Percentiles rank a stretch among this genome's conserved stretches.
These are phyloP conservation scores for Adelognathus sp. DNA, from an alignment of 2,888 invertebrate genomes.

Conservation along the genomic window DNA sequence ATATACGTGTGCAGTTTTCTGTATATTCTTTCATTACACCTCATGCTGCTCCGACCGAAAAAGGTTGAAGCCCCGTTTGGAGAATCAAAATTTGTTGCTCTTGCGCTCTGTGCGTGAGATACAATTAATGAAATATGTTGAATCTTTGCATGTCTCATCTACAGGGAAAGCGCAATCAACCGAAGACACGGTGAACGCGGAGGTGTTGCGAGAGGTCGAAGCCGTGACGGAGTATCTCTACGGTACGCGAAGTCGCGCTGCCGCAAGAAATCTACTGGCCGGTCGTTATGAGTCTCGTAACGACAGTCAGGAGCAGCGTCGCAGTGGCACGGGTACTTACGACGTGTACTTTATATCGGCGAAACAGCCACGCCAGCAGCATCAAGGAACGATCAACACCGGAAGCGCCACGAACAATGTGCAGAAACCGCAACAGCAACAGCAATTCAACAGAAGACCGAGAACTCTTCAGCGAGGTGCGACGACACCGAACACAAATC, in stretches of 20 bases:
- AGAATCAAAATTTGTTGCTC: too few relatives aligned
- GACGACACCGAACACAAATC: conserved; percentile 80
- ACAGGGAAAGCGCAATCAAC: conserved; percentile 79
- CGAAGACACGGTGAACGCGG: conserved; percentile 80
- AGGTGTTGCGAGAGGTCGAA: conserved; percentile 83
- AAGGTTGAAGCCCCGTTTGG: too few relatives aligned
- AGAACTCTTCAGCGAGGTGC: conserved; percentile 81
- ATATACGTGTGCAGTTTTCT: too few relatives aligned
- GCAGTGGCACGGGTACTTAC: conserved; percentile 62
- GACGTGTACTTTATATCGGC: conserved; percentile 77
- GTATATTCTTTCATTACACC: too few relatives aligned
- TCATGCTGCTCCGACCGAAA: too few relatives aligned
- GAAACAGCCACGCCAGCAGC: conserved; percentile 69
- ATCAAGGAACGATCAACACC: conserved; percentile 42
- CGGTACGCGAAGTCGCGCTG: conserved; percentile 82
- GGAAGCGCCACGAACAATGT: conserved; percentile 58
- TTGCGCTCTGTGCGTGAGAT: too few relatives aligned
- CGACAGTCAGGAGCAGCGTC: conserved; percentile 69
- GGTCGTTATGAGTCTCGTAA: conserved; percentile 78
- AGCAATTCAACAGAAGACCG: conserved; percentile 76
- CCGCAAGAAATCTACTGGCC: conserved; percentile 82
- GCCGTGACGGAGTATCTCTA: conserved; percentile 84
- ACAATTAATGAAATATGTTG: too few relatives aligned
- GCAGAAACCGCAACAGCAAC: conserved; percentile 70
- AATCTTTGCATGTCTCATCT: too few relatives aligned